Conservation (phyloP, 2,797 vertebrate genomes). For the Paguma larvata region DNA sequence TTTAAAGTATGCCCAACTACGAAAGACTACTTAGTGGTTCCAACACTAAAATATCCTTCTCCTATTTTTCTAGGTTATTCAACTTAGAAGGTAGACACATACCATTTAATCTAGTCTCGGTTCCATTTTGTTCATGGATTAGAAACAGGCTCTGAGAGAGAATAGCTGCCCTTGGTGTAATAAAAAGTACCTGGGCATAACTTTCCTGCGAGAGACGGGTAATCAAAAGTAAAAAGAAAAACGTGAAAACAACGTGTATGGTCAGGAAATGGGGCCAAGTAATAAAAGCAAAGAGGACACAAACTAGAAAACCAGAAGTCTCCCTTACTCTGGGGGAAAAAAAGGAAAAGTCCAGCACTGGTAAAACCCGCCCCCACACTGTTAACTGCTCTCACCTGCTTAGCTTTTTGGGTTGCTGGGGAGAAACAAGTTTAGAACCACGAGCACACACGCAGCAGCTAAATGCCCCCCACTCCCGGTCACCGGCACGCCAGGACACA, state of each 20-base stretch:
- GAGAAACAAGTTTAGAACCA: neutral
- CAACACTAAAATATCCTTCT: slow-evolving; percentile 41
- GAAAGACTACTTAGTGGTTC: slow-evolving; percentile 19
- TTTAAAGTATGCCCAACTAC: slow-evolving; percentile 27
- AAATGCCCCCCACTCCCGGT: neutral
- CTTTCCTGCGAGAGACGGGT: slow-evolving; percentile 80
- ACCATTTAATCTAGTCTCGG: slow-evolving; percentile 81
- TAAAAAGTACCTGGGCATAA: slow-evolving; percentile 77
- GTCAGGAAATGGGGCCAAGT: slow-evolving; percentile 60
- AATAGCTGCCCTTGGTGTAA: slow-evolving; percentile 78
- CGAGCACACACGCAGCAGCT: neutral
- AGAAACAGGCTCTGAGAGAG: slow-evolving; percentile 80
- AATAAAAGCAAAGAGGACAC: slow-evolving; percentile 64
- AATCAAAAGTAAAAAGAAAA: slow-evolving; percentile 74
- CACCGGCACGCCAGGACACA: neutral
- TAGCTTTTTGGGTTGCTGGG: neutral
- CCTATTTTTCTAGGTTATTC: slow-evolving; percentile 62
- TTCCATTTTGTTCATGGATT: slow-evolving; percentile 77
- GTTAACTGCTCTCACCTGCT: neutral
- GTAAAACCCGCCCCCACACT: neutral
- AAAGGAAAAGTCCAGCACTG: neutral
- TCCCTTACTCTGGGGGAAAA: neutral
- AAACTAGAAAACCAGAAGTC: slow-evolving; percentile 62
- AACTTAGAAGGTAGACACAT: slow-evolving; percentile 73
- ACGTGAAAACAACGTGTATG: slow-evolving; percentile 69